phyloP scores from a whole-genome alignment of 1,140 invertebrate species.

The Drosophila ananassae region DNA sequence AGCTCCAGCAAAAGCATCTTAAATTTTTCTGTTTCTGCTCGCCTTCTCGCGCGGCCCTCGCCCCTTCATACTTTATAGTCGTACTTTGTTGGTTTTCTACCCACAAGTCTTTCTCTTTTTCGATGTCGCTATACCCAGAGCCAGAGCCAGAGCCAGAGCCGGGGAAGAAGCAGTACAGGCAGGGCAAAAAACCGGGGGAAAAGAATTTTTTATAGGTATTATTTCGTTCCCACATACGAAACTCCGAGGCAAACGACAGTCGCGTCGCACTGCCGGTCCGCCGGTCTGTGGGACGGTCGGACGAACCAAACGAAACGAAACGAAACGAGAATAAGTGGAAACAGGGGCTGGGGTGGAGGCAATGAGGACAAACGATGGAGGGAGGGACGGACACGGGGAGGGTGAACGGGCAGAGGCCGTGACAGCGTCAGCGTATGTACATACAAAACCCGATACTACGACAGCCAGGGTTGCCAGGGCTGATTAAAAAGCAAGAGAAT shows the following conservation, averaged over 20 bases:
- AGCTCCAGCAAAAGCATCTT: conserved; percentile 71
- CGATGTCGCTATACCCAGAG: conserved; percentile 68
- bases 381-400: conserved; percentile 35
- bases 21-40: conserved; percentile 70
- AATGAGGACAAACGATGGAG: conserved; percentile 30
- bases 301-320: conserved; percentile 37
- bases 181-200: conserved; percentile 67
- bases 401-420: conserved; percentile 67
- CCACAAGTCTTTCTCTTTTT: conserved; percentile 83
- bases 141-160: conserved; percentile 39
- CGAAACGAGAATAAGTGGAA: conserved; percentile 53
- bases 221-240: conserved; percentile 80
- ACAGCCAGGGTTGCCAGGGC: conserved; percentile 61
- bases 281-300: conserved; percentile 29
- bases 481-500: background rate
- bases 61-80: conserved; percentile 70
- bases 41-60: conserved; percentile 10
- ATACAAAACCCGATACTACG: conserved; percentile 80
- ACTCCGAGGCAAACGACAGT: conserved; percentile 74
- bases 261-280: conserved; percentile 25
- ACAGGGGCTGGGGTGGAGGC: conserved; percentile 15
- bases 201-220: conserved; percentile 77
- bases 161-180: conserved; percentile 33
- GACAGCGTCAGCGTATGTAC: conserved; percentile 79
- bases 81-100: conserved; percentile 83